Conservation (phyloP, 2,888 invertebrate species). For the Perdita meconis region DNA sequence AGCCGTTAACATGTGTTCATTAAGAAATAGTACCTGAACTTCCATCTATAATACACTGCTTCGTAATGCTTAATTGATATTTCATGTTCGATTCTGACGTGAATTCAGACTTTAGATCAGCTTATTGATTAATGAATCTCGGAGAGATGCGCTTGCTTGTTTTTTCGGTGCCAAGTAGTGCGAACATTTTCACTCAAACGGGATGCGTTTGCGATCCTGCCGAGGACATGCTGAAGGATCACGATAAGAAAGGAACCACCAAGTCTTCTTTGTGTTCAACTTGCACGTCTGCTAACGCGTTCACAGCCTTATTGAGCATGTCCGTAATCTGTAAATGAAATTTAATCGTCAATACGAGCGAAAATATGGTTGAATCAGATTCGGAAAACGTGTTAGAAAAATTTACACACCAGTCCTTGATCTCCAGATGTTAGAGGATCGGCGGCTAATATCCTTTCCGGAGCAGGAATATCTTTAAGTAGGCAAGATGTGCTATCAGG, state of each 20-base stretch:
- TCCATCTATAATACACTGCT: constrained; percentile 53
- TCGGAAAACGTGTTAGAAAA: not conserved
- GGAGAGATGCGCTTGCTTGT: constrained; percentile 42
- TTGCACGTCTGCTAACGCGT: constrained; percentile 91
- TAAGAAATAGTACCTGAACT: constrained; percentile 48
- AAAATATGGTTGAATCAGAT: constrained; percentile 1
- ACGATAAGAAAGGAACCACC: constrained; percentile 92
- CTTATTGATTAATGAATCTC: constrained; percentile 44
- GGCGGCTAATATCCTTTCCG: constrained; percentile 88
- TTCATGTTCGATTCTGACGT: constrained; percentile 43
- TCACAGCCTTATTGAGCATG: constrained; percentile 89
- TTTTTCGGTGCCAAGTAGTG: constrained; percentile 31
- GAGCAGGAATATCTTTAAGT: constrained; percentile 90
- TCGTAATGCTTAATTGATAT: constrained; percentile 46
- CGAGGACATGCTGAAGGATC: constrained; percentile 70
- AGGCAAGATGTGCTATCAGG: constrained; percentile 85
- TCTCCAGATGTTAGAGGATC: constrained; percentile 88
- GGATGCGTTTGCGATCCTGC: constrained; percentile 39
- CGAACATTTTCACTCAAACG: constrained; percentile 52
- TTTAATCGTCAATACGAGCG: constrained; percentile 10
- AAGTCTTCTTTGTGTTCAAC: constrained; percentile 95
- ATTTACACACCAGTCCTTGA: constrained; percentile 88
- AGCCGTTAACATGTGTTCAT: constrained; percentile 48
- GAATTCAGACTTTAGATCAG: constrained; percentile 49
- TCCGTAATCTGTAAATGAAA: constrained; percentile 88